phyloP scores from a whole-genome alignment of 2,797 vertebrate species.

The Sus cebifrons region DNA sequence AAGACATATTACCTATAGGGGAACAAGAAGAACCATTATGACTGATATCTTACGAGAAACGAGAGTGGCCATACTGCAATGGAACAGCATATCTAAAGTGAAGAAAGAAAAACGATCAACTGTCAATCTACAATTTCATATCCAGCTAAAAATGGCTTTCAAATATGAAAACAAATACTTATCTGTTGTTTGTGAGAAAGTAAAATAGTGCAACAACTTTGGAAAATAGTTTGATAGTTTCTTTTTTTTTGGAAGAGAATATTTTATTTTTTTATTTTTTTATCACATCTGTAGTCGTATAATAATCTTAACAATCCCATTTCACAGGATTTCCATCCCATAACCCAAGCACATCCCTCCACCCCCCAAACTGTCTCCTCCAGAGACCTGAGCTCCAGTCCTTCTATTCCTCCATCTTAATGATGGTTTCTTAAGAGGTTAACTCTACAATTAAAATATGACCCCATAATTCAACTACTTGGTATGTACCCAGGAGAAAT shows the following conservation, averaged over 20 bases:
- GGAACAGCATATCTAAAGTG: neutral
- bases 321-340: too few relatives aligned
- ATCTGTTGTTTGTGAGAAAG: neutral
- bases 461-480: conserved; percentile 26
- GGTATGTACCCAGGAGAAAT: neutral
- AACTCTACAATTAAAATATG: conserved; percentile 14
- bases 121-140: neutral
- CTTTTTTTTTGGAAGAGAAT: neutral
- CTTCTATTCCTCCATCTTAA: too few relatives aligned
- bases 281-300: too few relatives aligned
- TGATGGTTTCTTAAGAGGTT: neutral
- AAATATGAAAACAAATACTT: neutral
- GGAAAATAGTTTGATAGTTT: neutral
- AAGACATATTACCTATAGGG: neutral
- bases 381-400: too few relatives aligned
- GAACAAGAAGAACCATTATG: neutral
- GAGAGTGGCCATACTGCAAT: neutral
- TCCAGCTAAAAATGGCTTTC: neutral
- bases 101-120: conserved; percentile 42
- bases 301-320: too few relatives aligned
- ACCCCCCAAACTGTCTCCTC: too few relatives aligned
- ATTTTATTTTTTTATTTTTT: too few relatives aligned
- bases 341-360: too few relatives aligned
- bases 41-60: neutral
- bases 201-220: neutral